Evolutionary conservation across 2,113 vertebrate species (phyloP).

Genomic region (Motacilla alba): DNA sequence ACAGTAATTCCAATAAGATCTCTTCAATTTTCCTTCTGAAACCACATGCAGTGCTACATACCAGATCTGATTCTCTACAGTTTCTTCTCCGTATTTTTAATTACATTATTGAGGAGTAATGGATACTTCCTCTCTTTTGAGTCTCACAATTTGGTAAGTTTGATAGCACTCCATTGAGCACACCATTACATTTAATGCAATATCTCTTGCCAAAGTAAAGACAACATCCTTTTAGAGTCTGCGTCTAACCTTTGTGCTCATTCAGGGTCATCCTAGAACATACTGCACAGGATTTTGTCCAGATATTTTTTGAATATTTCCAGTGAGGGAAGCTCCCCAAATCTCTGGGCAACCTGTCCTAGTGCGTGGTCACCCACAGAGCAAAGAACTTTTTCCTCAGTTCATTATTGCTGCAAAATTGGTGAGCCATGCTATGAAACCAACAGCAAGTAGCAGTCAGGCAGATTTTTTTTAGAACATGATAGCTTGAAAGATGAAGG

Average conservation of each 20-base stretch:
- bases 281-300: not conserved
- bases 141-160: not conserved
- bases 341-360: not conserved
- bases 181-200: not conserved
- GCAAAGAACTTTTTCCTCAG: not conserved
- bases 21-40: not conserved
- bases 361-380: fast-evolving
- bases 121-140: not conserved
- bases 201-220: not conserved
- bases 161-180: not conserved
- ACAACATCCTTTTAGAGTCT: not conserved
- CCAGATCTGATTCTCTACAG: not conserved
- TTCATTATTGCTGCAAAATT: not conserved
- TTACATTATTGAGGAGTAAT: not conserved
- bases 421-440: not conserved
- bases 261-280: not conserved
- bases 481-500: not conserved
- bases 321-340: not conserved
- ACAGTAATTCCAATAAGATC: not conserved
- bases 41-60: not conserved
- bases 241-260: not conserved
- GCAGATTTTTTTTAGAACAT: not conserved
- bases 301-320: not conserved
- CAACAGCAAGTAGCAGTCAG: not conserved
- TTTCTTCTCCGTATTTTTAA: not conserved